Evolutionary conservation across 2,888 invertebrate species (phyloP), one percentile per base, ranked within the genome.

Genomic region (Apocheima hispidaria): DNA sequence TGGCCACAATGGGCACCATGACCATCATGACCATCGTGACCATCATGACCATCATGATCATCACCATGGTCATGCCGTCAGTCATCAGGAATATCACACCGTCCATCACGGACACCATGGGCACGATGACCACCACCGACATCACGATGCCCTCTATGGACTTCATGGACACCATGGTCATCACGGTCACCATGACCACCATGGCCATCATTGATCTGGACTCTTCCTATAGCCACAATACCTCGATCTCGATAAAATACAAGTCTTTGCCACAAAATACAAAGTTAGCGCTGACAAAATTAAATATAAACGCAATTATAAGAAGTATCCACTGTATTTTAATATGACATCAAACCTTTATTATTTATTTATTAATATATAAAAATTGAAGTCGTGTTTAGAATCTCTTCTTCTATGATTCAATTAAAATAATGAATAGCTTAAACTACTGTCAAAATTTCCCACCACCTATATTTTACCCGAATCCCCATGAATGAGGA

Each of bases 221-320:
- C 70, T 71, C 50, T 65, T 59, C 63, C 12, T 58, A 57, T 63
- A 64, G 43, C 60, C 60, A 71, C 66, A 78, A 73, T 51, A 59
- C 64, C 68, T 62, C 75, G 77, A 81, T 70, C 72, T 77, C 79
- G 77, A 80, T 71, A 60, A 70, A 69, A 76, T 67, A 61, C 67
- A 70, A 63, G 9, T 6, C 70, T 61, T 60, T 65, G 66, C 72
- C 71, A 64, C n/a, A n/a, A n/a, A n/a, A n/a, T n/a, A 60, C 44
- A 68, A 75, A 62, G 78, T 74, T 79, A 80, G 83, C 82, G 81
- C 80, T 82, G 74, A 78, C 76, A 63, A n/a, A n/a, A n/a, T n/a
- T n/a, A n/a, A 83, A 79, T 79, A 81, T 79, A 72, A 74, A 52
- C 36, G 38, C 62, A 57, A 49, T 10, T 12, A 48, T 36, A 50